Evolutionary conservation across 1,140 invertebrate genomes (phyloP).

Genomic region (Aphis gossypii): DNA sequence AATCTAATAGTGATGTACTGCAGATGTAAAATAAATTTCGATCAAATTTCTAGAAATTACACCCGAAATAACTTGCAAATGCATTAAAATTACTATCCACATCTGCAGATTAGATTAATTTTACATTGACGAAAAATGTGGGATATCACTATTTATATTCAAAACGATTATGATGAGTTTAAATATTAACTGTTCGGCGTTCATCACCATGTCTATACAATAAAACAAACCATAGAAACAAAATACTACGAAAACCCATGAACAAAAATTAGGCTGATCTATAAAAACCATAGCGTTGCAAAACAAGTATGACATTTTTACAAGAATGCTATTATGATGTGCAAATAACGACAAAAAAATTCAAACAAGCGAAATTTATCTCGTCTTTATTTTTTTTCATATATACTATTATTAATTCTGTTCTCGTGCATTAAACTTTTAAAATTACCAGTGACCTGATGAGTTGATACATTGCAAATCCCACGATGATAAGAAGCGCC

Average conservation of each 20-base stretch:
- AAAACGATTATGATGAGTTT: background rate
- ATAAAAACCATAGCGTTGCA: background rate
- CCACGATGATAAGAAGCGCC: conserved; percentile 47
- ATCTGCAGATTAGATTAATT: no score
- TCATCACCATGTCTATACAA: background rate
- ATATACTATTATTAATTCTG: background rate
- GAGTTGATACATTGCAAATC: conserved; percentile 47
- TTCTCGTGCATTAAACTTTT: background rate
- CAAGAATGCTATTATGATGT: background rate
- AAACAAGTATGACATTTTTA: background rate
- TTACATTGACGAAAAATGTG: background rate
- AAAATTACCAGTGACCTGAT: conserved; percentile 36
- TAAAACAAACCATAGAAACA: background rate
- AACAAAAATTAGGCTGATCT: background rate
- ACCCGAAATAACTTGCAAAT: no score
- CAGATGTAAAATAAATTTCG: no score
- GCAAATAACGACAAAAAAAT: conserved; percentile 26
- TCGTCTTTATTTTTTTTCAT: background rate
- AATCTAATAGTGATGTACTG: no score
- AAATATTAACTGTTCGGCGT: background rate
- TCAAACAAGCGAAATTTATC: conserved; percentile 31
- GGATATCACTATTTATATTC: background rate
- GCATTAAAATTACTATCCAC: no score
- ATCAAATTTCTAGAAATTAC: no score
- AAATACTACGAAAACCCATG: background rate